A percentile compares a stretch with the other conserved stretches of the same genome.
Evolutionary conservation across 2,113 vertebrate species (phyloP).

Genomic region (Vidua chalybeata): DNA sequence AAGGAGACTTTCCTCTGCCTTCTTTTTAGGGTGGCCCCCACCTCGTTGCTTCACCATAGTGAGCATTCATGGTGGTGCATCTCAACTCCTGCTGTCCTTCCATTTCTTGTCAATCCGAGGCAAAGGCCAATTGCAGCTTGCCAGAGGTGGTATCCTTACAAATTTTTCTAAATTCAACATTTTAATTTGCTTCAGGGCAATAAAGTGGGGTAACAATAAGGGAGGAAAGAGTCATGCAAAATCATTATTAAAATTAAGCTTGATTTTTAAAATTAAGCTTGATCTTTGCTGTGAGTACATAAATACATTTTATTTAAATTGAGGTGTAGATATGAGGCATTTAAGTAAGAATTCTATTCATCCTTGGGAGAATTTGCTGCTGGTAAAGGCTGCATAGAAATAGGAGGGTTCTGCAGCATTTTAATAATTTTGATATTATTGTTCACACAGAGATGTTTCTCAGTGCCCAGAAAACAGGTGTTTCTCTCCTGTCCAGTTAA

Average conservation of each 20-base stretch:
- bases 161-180: not conserved
- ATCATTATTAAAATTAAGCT: not conserved
- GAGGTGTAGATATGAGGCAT: not conserved
- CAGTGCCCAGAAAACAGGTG: not conserved
- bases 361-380: not conserved
- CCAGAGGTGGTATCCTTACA: accelerated
- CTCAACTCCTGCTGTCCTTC: not conserved
- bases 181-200: not conserved
- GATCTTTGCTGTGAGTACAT: not conserved
- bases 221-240: not conserved
- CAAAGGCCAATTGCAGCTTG: not conserved
- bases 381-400: not conserved
- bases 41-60: accelerated
- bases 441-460: not conserved
- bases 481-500: not conserved
- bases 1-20: not conserved
- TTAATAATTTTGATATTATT: not conserved
- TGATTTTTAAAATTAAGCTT: not conserved
- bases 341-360: not conserved
- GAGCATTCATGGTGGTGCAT: not conserved
- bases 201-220: not conserved
- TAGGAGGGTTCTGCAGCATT: not conserved
- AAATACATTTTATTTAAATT: not conserved
- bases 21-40: not conserved
- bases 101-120: not conserved